Percentiles rank a stretch among this genome's conserved stretches.
These are phyloP conservation scores for Plagodis dolabraria DNA, from an alignment of 2,888 invertebrate species.

Conservation along the genomic window DNA sequence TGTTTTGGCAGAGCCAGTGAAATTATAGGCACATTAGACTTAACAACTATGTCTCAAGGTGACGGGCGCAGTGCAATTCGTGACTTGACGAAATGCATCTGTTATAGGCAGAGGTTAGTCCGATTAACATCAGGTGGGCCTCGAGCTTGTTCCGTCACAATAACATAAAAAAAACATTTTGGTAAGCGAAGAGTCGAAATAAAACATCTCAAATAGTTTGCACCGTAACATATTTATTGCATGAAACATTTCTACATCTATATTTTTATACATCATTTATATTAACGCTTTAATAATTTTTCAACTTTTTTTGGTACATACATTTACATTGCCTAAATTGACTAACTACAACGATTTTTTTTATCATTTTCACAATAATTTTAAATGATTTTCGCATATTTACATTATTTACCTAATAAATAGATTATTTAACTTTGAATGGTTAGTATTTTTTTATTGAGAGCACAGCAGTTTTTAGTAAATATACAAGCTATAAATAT, in stretches of 20 bases:
- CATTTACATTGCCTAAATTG: not conserved
- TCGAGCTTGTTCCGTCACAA: too few relatives aligned
- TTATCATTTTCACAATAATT: not conserved
- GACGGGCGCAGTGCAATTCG: too few relatives aligned
- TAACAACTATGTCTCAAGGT: too few relatives aligned
- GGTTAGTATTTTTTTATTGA: slow-evolving; percentile 75
- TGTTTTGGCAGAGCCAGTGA: too few relatives aligned
- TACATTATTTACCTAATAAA: not conserved
- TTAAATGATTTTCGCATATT: not conserved
- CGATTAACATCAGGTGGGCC: too few relatives aligned
- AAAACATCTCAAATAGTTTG: slow-evolving; percentile 7
- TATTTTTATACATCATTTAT: slow-evolving; percentile 49
- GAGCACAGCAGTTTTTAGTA: slow-evolving; percentile 70
- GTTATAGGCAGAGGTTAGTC: too few relatives aligned
- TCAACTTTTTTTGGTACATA: slow-evolving; percentile 18
- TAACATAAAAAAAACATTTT: too few relatives aligned
- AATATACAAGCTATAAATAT: not conserved
- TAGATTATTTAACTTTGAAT: not conserved
- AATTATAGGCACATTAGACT: too few relatives aligned
- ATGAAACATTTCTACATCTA: slow-evolving; percentile 26
- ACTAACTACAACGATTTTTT: not conserved
- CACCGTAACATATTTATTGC: slow-evolving; percentile 41
- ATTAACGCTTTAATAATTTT: slow-evolving; percentile 29
- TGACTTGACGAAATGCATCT: too few relatives aligned
- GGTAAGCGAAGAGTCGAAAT: slow-evolving; percentile 16